A percentile compares a stretch with the other conserved stretches of the same genome.
phyloP scores from a whole-genome alignment of 2,797 vertebrate genomes.

The Cyclura pinguis region DNA sequence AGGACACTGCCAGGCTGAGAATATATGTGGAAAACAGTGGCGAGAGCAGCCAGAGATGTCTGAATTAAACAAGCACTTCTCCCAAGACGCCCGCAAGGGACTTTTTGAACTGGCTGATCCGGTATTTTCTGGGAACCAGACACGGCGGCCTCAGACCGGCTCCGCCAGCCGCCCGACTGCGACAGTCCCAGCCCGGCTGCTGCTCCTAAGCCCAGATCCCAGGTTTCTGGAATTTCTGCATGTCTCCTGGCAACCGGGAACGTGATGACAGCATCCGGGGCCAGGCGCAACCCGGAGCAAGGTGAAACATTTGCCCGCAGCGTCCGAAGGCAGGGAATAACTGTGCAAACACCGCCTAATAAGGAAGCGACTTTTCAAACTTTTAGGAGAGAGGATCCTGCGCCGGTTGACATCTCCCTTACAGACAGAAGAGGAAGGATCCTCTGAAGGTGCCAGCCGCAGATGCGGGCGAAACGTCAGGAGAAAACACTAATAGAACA shows the following conservation, averaged over 20 bases:
- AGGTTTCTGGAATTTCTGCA: background rate
- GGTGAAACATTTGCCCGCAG: background rate
- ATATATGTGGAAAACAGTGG: background rate
- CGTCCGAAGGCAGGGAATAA: background rate
- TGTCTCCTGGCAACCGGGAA: background rate
- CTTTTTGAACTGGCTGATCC: background rate
- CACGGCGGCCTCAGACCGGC: background rate
- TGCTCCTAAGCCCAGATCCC: background rate
- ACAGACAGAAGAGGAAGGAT: background rate
- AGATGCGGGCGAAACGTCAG: too few species aligned
- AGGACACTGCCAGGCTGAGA: background rate
- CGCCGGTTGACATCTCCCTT: too few species aligned
- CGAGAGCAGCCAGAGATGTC: background rate
- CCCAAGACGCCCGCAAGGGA: background rate
- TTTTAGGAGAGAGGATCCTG: too few species aligned
- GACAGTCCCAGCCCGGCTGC: background rate
- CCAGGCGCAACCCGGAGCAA: background rate
- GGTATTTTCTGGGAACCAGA: background rate
- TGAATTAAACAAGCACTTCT: too few species aligned
- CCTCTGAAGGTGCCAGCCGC: too few species aligned
- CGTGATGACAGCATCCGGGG: background rate
- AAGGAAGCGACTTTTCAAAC: background rate
- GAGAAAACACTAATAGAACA: too few species aligned
- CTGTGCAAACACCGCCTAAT: background rate
- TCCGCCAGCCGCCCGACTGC: background rate